Evolutionary conservation across 2,113 vertebrate genomes (phyloP).

Genomic region (Cyprinodon tularosa): DNA sequence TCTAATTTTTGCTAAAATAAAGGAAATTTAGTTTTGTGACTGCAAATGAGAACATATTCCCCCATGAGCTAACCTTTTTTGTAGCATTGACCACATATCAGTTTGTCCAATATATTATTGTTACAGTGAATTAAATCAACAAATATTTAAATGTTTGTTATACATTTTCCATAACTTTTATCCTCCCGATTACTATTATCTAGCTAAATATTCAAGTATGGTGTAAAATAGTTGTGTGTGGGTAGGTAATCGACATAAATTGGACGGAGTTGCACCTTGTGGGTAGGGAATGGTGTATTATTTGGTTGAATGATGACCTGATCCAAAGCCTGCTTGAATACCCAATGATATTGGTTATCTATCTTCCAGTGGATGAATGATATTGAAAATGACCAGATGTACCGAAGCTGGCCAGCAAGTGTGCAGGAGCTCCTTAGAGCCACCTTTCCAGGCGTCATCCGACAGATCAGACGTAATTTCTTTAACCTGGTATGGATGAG

Average conservation of each 20-base stretch:
- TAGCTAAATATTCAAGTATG: not conserved
- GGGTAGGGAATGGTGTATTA: not conserved
- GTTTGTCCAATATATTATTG: not conserved
- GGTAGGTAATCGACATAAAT: not conserved
- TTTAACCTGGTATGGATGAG: conserved; percentile 87
- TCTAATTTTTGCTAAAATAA: no score
- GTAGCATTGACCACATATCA: no score
- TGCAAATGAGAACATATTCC: no score
- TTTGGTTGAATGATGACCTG: not conserved
- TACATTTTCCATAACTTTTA: not conserved
- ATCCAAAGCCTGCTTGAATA: not conserved
- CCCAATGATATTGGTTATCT: not conserved
- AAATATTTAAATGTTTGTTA: no score
- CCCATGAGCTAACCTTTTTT: no score
- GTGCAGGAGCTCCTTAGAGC: conserved; percentile 89
- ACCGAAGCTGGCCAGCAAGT: conserved; percentile 87
- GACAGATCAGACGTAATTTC: conserved; percentile 90
- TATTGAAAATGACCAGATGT: conserved; percentile 89
- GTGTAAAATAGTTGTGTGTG: not conserved
- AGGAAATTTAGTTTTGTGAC: no score
- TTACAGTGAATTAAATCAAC: not conserved
- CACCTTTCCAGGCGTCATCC: conserved; percentile 86
- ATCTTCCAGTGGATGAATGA: conserved; percentile 91
- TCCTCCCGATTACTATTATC: not conserved
- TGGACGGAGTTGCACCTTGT: not conserved